A percentile compares a stretch with the other conserved stretches of the same genome.
phyloP scores from a whole-genome alignment of 2,888 invertebrate species.

The Dasypolia templi region DNA sequence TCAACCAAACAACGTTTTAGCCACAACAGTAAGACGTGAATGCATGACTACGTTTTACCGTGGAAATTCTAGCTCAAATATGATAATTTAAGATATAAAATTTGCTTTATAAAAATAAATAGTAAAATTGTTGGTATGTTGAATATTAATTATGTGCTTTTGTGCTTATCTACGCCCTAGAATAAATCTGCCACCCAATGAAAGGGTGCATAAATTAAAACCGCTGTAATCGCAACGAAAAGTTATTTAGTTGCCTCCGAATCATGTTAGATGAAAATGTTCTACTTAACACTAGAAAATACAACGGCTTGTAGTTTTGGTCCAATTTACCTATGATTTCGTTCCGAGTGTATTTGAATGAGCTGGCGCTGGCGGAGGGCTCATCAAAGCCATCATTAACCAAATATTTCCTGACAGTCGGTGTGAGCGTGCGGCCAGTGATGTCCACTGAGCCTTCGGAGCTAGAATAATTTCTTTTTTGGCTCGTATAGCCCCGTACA shows the following conservation, averaged over 20 bases:
- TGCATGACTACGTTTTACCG: conserved; percentile 14
- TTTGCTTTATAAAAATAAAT: conserved; percentile 19
- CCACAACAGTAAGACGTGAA: conserved; percentile 46
- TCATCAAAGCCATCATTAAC: conserved; percentile 75
- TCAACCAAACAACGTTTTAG: conserved; percentile 70
- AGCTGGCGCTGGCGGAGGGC: conserved; percentile 45
- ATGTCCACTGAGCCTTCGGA: not conserved
- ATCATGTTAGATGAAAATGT: not conserved
- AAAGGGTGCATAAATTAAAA: conserved; percentile 41
- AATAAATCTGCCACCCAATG: conserved; percentile 33
- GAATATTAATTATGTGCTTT: conserved; percentile 30
- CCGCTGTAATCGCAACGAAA: conserved; percentile 16
- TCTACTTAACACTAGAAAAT: conserved; percentile 1
- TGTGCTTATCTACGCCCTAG: conserved; percentile 14
- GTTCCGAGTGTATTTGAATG: conserved; percentile 67
- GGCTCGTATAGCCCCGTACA: not conserved
- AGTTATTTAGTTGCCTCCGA: not conserved
- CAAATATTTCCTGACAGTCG: conserved; percentile 76
- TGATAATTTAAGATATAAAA: conserved; percentile 3
- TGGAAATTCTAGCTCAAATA: conserved; percentile 10
- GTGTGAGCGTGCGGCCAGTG: conserved; percentile 47
- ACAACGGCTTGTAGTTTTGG: conserved; percentile 45
- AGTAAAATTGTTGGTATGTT: conserved; percentile 11
- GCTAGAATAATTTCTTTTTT: not conserved
- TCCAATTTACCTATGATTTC: conserved; percentile 66